These are phyloP conservation scores for Daubentonia madagascariensis DNA, from an alignment of 2,113 vertebrate species.

Conservation along the genomic window DNA sequence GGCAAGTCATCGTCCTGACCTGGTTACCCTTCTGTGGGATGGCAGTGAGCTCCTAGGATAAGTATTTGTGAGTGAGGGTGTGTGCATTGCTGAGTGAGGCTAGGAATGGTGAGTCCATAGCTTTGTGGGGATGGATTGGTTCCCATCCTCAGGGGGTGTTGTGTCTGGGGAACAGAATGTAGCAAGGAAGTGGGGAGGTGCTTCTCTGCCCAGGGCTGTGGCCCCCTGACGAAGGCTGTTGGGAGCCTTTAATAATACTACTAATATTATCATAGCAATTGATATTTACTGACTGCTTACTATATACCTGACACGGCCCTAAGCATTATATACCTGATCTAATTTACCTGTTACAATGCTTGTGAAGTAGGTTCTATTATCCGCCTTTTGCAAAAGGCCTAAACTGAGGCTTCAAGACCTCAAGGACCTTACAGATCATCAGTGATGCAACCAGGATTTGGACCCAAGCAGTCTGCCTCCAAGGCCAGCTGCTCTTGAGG, in stretches of 20 bases:
- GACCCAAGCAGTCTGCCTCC: not conserved
- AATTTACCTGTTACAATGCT: not conserved
- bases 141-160: not conserved
- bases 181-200: not conserved
- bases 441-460: not conserved
- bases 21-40: not conserved
- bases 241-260: constrained; percentile 22
- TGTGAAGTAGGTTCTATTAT: not conserved
- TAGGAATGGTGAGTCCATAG: too few species aligned
- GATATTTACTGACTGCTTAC: constrained; percentile 1
- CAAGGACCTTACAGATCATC: not conserved
- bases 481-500: not conserved
- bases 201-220: not conserved
- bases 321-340: not conserved
- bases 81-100: not conserved
- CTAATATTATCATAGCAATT: constrained; percentile 27
- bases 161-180: not conserved
- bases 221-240: not conserved
- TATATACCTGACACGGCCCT: not conserved
- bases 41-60: not conserved
- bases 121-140: not conserved
- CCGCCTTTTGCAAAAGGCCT: not conserved
- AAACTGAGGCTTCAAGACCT: not conserved
- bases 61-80: not conserved
- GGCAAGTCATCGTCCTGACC: not conserved